Evolutionary conservation across 2,113 vertebrate species (phyloP).

Genomic region (Brienomyrus longianalis): DNA sequence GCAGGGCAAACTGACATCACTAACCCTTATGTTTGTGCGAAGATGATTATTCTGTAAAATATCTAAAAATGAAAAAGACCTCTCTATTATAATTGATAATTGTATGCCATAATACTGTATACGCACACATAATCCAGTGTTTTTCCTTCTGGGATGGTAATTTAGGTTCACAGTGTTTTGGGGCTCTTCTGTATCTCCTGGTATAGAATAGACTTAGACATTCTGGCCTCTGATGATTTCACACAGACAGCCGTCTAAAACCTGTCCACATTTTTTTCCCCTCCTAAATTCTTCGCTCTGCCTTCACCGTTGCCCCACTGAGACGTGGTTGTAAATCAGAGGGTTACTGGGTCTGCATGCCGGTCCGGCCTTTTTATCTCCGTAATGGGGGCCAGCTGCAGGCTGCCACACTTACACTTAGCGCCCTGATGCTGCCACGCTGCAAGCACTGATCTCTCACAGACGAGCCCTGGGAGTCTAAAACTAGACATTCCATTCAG

Average conservation of each 20-base stretch:
- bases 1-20: neutral
- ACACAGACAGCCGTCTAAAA: neutral
- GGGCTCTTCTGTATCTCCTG: neutral
- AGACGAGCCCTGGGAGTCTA: conserved; percentile 12
- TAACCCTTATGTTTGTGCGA: neutral
- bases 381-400: conserved; percentile 46
- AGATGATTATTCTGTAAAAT: neutral
- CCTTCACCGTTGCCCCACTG: conserved; percentile 29
- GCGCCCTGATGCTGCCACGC: neutral
- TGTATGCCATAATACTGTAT: neutral
- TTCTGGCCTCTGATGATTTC: neutral
- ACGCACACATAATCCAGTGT: neutral
- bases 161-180: neutral
- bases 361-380: conserved; percentile 46
- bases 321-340: conserved; percentile 44
- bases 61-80: neutral
- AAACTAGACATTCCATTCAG: neutral
- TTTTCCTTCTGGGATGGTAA: neutral
- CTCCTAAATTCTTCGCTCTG: conserved; percentile 1
- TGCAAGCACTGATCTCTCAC: conserved; percentile 25
- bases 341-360: conserved; percentile 32
- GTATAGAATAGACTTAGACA: neutral
- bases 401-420: neutral
- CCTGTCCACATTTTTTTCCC: neutral
- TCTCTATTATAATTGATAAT: neutral